These are phyloP conservation scores for Drosophila willistoni DNA, from an alignment of 1,140 invertebrate species.

Conservation along the genomic window DNA sequence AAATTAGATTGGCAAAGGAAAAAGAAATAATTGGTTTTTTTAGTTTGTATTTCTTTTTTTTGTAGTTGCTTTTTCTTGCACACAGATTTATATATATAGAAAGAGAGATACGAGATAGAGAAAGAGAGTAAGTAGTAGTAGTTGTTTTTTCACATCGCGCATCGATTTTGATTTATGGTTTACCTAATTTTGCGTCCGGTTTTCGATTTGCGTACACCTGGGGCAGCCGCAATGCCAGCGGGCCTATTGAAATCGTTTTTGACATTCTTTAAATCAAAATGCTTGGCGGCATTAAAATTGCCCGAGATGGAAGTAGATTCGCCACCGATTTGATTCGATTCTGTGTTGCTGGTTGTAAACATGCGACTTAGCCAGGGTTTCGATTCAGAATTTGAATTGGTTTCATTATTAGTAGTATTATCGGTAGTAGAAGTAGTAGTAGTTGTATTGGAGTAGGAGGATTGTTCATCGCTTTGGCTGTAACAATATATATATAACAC, in stretches of 20 bases:
- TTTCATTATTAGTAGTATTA: constrained; percentile 73
- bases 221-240: constrained; percentile 72
- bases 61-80: constrained; percentile 5
- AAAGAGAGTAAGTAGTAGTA: constrained; percentile 11
- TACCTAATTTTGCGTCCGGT: constrained; percentile 83
- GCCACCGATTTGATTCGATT: constrained; percentile 38
- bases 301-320: constrained; percentile 25
- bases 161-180: constrained; percentile 34
- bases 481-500: constrained; percentile 72
- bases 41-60: neutral
- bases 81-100: neutral
- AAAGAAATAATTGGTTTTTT: constrained; percentile 4
- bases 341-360: constrained; percentile 49
- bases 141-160: constrained; percentile 35
- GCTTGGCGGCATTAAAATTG: constrained; percentile 78
- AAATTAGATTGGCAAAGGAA: constrained; percentile 5
- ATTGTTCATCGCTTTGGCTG: constrained; percentile 80
- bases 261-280: constrained; percentile 80
- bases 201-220: constrained; percentile 70
- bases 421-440: constrained; percentile 71
- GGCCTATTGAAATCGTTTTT: constrained; percentile 82
- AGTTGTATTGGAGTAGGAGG: constrained; percentile 73
- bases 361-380: constrained; percentile 83
- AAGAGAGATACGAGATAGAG: constrained; percentile 29
- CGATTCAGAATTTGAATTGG: constrained; percentile 65